Evolutionary conservation across 2,797 vertebrate species (phyloP), one percentile per base, ranked within the genome.

Genomic region (Rhinatrema bivittatum): DNA sequence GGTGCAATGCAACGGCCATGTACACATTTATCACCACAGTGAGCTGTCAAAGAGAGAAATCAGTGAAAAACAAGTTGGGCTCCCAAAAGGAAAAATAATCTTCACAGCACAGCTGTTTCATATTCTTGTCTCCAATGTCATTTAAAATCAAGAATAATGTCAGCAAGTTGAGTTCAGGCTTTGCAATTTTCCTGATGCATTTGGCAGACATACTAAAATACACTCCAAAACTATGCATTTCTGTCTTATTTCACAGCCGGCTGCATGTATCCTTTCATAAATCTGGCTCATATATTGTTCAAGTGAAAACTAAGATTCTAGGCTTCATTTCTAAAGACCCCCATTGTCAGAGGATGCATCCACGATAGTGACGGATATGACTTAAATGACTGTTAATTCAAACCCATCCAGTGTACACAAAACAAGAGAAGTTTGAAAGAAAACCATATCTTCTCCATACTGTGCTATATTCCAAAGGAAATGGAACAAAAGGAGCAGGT

Each of bases 1-100:
- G 94, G 95, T 81, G 94, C 94, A 64, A 89, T 75, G 32, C 95
- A 98, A 40, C 82, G 92, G 43, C 95, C 95, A 1, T 98, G 93
- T 56, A 95, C 88, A 45, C 95, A 98, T 84, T 87, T 93, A 73
- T 94, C 89, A 67, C 78, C 70, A 65, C 95, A 98, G 60, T 89
- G 86, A 65, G 95, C 95, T 98, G 79, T 65, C 79, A 74, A 46
- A 69, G 48, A 68, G 62, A 20, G 9, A 70, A 64, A 72, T 39
- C 12, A 46, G 46, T 53, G 51, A 65, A 39, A 53, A 60, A 55
- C 38, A 58, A 60, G 44, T 24, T 67, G 25, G 39, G 49, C 20
- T 8, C 15, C 45, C 5, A 10, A 34, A 7, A n/a, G n/a, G 11
- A 34, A 63, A 56, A 60, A 62, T 60, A 58, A 46, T 20, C 32